Percentiles rank a stretch among this genome's conserved stretches.
phyloP scores from a whole-genome alignment of 1,140 invertebrate species.

The Drosophila watanabei region DNA sequence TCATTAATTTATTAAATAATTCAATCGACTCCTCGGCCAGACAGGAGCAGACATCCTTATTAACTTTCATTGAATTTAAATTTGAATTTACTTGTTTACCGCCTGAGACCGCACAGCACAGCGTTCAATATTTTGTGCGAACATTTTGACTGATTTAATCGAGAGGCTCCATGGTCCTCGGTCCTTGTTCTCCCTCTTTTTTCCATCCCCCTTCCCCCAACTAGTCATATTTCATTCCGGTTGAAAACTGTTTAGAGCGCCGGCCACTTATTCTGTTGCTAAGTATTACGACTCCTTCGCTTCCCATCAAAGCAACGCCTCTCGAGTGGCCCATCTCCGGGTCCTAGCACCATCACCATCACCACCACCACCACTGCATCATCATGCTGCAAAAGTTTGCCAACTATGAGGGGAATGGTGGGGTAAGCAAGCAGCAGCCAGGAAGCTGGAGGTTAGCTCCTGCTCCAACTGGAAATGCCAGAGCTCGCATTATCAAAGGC shows the following conservation, averaged over 20 bases:
- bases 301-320: conserved; percentile 65
- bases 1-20: conserved; percentile 82
- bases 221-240: conserved; percentile 12
- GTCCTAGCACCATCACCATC: background rate
- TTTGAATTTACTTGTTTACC: conserved; percentile 49
- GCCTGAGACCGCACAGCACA: background rate
- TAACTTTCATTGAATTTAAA: conserved; percentile 78
- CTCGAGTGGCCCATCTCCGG: conserved; percentile 63
- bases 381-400: conserved; percentile 49
- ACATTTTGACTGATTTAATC: conserved; percentile 34
- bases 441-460: conserved; percentile 9
- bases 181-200: background rate
- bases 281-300: conserved; percentile 44
- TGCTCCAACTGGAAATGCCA: conserved; percentile 46
- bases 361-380: conserved; percentile 2
- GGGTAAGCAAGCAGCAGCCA: background rate
- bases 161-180: background rate
- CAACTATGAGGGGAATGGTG: conserved; percentile 51
- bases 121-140: conserved; percentile 10
- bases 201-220: background rate
- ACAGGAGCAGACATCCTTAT: conserved; percentile 70
- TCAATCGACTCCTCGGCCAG: conserved; percentile 46
- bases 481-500: conserved; percentile 53
- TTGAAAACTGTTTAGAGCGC: conserved; percentile 22
- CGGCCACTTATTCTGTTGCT: conserved; percentile 21